Conservation (phyloP, 2,113 vertebrate species). For the Myanophis thanlyinensis region DNA sequence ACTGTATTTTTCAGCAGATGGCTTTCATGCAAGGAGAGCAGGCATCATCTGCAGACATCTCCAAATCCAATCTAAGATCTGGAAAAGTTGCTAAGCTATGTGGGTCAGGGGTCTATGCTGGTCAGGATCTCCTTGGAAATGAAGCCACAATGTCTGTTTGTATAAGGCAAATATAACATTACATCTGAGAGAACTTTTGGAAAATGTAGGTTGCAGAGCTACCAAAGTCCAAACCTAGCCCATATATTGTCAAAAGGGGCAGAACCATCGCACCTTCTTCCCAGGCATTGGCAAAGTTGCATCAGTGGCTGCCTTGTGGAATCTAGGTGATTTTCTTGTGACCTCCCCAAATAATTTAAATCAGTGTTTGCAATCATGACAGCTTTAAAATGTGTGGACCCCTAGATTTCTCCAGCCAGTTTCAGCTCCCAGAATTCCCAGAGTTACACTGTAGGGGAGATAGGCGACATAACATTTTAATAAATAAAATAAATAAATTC, state of each 20-base stretch:
- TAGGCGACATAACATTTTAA: too few species aligned
- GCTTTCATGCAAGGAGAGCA: not conserved
- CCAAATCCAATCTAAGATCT: not conserved
- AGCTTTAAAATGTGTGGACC: not conserved
- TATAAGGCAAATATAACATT: not conserved
- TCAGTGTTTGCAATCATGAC: not conserved
- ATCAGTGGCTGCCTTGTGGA: not conserved
- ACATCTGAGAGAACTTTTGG: not conserved
- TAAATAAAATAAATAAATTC: too few species aligned
- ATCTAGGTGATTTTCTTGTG: not conserved
- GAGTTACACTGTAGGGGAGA: too few species aligned
- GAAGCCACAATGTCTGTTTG: not conserved
- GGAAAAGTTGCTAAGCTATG: not conserved
- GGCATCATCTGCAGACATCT: not conserved
- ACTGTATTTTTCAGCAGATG: not conserved
- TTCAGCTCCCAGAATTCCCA: not conserved
- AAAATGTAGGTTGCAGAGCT: not conserved
- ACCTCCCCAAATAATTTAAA: not conserved
- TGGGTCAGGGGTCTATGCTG: not conserved
- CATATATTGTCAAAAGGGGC: not conserved
- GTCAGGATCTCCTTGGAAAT: not conserved
- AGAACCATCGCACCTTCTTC: not conserved
- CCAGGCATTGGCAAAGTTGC: not conserved
- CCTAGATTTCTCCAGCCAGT: not conserved
- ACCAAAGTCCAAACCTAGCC: not conserved